These are phyloP conservation scores for Chiroxiphia lanceolata DNA, from an alignment of 2,797 vertebrate species.

Conservation along the genomic window DNA sequence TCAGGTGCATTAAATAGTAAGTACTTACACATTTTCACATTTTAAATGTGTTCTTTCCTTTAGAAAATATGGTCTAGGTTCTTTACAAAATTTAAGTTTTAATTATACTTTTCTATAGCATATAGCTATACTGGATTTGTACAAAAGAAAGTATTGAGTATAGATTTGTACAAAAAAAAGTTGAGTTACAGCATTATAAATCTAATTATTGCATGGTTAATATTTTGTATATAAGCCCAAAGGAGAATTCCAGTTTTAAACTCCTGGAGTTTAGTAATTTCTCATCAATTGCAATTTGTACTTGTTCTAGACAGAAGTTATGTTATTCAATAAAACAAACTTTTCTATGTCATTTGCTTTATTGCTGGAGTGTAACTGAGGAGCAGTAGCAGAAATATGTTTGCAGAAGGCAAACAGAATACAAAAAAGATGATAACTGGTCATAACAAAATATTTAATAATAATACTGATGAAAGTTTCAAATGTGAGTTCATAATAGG, in stretches of 20 bases:
- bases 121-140: neutral
- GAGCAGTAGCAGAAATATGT: neutral
- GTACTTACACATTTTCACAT: neutral
- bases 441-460: neutral
- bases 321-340: neutral
- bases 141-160: too few species aligned
- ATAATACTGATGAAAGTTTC: neutral
- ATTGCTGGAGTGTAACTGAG: neutral
- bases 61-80: neutral
- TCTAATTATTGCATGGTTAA: neutral
- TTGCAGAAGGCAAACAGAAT: neutral
- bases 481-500: neutral
- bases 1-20: neutral
- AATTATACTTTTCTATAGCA: neutral
- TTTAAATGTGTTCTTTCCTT: neutral
- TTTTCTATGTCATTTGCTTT: neutral
- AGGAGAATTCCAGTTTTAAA: neutral
- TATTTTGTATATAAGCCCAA: neutral
- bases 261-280: neutral
- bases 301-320: neutral
- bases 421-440: neutral
- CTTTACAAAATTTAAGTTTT: neutral
- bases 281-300: neutral
- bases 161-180: neutral
- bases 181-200: neutral